Evolutionary conservation across 2,888 invertebrate species (phyloP).

Genomic region (Sphecodes monilicornis): DNA sequence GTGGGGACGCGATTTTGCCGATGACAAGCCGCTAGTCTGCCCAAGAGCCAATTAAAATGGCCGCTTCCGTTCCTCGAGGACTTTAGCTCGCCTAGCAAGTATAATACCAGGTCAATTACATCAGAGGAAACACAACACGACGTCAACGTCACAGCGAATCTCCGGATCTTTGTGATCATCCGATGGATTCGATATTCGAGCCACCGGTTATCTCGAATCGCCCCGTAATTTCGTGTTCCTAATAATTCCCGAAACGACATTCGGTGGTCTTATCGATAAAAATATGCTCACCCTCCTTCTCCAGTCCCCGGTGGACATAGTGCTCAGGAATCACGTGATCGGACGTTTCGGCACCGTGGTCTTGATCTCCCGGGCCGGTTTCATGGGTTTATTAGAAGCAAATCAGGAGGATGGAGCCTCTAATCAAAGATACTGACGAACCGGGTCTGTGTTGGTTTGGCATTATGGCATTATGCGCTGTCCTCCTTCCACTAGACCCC

Average conservation of each 20-base stretch:
- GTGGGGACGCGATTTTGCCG: background rate
- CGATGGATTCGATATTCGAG: background rate
- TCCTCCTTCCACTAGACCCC: slow-evolving; percentile 41
- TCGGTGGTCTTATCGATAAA: slow-evolving; percentile 44
- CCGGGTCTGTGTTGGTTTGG: slow-evolving; percentile 76
- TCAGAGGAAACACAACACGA: slow-evolving; percentile 5
- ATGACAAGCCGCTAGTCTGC: background rate
- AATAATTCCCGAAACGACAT: slow-evolving; percentile 10
- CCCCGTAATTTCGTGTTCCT: slow-evolving; percentile 3
- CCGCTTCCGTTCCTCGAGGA: background rate
- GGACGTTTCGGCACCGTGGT: slow-evolving; percentile 36
- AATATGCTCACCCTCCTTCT: slow-evolving; percentile 15
- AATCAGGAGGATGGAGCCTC: slow-evolving; percentile 81
- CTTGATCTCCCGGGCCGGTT: slow-evolving; percentile 70
- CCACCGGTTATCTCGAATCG: background rate
- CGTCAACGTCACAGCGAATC: background rate
- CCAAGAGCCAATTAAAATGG: background rate
- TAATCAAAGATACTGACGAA: slow-evolving; percentile 83
- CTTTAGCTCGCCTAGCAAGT: background rate
- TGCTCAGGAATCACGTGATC: slow-evolving; percentile 30
- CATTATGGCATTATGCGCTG: slow-evolving; percentile 80
- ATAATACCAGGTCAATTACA: background rate
- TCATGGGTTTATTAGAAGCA: slow-evolving; percentile 82
- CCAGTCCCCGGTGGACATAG: background rate
- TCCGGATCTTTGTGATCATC: background rate